Evolutionary conservation across 30 jellyfish, hydroid and myxozoan species (phyloP).

Genomic region (Aurelia aurita complex sp. Pacific): DNA sequence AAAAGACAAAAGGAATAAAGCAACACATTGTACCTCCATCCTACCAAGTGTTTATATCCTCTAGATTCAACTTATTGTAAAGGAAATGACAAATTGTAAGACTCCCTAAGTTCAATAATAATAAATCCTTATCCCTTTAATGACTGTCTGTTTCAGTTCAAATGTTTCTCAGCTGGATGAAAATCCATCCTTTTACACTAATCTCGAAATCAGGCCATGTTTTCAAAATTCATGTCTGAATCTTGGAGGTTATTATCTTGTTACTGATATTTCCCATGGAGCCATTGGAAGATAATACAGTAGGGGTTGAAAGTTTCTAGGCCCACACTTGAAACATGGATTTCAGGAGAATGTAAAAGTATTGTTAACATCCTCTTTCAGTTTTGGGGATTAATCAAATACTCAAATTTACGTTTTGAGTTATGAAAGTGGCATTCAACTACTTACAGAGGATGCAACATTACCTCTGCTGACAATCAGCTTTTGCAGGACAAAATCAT

Average conservation of each 20-base stretch:
- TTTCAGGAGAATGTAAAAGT: too few species aligned
- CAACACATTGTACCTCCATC: slow-evolving; percentile 7
- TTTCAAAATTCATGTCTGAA: background rate
- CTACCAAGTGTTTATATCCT: slow-evolving; percentile 10
- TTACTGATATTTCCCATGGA: background rate
- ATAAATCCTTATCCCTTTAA: slow-evolving; percentile 65
- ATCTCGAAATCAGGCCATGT: background rate
- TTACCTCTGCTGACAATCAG: too few species aligned
- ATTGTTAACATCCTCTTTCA: too few species aligned
- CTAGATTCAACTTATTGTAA: slow-evolving; percentile 3
- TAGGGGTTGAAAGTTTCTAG: too few species aligned
- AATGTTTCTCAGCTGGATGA: slow-evolving; percentile 45
- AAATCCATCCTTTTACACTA: slow-evolving; percentile 15
- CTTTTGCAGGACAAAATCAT: too few species aligned
- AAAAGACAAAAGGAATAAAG: slow-evolving; percentile 1
- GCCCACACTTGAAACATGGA: too few species aligned
- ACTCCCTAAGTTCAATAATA: slow-evolving; percentile 37
- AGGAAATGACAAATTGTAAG: slow-evolving; percentile 57
- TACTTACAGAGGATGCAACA: too few species aligned
- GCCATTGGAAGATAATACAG: too few species aligned
- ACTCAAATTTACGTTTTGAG: too few species aligned
- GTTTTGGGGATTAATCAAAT: too few species aligned
- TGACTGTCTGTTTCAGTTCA: slow-evolving; percentile 32
- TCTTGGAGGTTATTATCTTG: background rate
- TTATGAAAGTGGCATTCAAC: too few species aligned